Evolutionary conservation across 2,888 invertebrate genomes (phyloP).

Genomic region (Cryptus viduatorius): DNA sequence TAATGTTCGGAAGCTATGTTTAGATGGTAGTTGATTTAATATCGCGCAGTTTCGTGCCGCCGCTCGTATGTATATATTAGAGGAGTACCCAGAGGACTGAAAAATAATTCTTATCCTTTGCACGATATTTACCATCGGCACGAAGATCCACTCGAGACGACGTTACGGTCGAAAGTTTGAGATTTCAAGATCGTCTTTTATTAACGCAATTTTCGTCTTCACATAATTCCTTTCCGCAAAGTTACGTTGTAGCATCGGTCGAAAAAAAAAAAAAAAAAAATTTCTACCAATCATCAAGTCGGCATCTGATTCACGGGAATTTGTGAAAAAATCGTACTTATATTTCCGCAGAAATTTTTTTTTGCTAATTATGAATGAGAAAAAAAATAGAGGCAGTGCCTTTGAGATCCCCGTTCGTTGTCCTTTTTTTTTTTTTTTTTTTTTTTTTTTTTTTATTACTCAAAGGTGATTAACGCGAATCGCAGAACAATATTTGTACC

Average conservation of each 20-base stretch:
- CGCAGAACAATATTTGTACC: not conserved
- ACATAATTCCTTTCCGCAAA: not conserved
- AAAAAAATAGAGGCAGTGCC: slow-evolving; percentile 73
- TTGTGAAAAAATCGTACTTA: not conserved
- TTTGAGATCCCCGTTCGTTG: slow-evolving; percentile 64
- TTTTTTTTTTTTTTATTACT: slow-evolving; percentile 56
- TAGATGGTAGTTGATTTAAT: slow-evolving; percentile 4
- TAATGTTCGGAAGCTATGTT: slow-evolving; percentile 30
- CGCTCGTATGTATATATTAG: slow-evolving; percentile 26
- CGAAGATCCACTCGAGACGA: not conserved
- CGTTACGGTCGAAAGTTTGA: not conserved
- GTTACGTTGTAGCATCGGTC: not conserved
- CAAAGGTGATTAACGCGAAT: slow-evolving; percentile 62
- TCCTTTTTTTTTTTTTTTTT: slow-evolving; percentile 49
- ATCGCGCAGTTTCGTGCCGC: not conserved
- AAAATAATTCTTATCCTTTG: slow-evolving; percentile 30
- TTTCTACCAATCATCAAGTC: not conserved
- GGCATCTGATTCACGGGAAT: slow-evolving; percentile 13
- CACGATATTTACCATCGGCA: not conserved
- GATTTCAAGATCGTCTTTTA: too few species aligned
- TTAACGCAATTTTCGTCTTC: not conserved
- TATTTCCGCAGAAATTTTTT: slow-evolving; percentile 31
- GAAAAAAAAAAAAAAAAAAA: not conserved
- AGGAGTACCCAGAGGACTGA: slow-evolving; percentile 46
- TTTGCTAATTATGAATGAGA: slow-evolving; percentile 31